phyloP scores from a whole-genome alignment of 2,888 invertebrate species.

The Drosophila phalerata region DNA sequence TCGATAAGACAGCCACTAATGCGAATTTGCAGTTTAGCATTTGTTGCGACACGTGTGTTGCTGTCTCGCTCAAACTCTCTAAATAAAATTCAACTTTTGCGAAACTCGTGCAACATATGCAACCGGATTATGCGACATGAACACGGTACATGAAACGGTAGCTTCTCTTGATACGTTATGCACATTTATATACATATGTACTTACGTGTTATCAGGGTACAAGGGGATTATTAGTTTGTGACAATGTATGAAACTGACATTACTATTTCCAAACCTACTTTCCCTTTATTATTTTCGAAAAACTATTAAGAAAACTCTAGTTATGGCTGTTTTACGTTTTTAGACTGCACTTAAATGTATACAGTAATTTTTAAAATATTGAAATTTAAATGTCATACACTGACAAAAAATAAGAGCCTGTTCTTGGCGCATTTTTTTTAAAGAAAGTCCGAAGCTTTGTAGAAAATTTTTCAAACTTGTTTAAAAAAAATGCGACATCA shows the following conservation, averaged over 20 bases:
- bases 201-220: not conserved
- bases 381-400: no score
- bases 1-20: slow-evolving; percentile 21
- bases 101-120: slow-evolving; percentile 51
- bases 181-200: not conserved
- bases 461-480: no score
- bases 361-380: no score
- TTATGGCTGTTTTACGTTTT: no score
- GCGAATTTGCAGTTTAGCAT: slow-evolving; percentile 30
- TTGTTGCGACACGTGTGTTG: slow-evolving; percentile 43
- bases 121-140: slow-evolving; percentile 61
- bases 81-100: slow-evolving; percentile 72
- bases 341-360: no score
- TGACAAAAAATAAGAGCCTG: no score
- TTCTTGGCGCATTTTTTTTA: no score
- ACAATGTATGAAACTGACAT: not conserved
- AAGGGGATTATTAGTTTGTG: not conserved
- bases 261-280: no score
- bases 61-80: slow-evolving; percentile 40
- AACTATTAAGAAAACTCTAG: no score
- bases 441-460: no score
- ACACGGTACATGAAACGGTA: slow-evolving; percentile 23
- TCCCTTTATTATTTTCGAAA: no score
- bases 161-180: slow-evolving; percentile 2
- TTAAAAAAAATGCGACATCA: no score